Conservation (phyloP, 2,888 invertebrate genomes). For the Cyclophora punctaria region DNA sequence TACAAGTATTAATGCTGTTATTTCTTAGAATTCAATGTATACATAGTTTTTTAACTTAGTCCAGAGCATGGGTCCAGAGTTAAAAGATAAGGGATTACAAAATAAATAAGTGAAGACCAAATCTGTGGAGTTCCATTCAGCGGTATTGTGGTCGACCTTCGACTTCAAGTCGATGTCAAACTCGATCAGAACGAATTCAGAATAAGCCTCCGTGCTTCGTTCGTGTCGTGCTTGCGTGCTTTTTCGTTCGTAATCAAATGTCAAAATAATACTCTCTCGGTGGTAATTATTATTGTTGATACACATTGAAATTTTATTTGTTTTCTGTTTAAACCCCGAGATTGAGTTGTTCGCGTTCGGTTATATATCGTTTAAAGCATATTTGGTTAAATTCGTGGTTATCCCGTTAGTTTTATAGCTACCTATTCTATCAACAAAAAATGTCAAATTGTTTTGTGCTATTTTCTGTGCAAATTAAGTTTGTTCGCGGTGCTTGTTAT, state of each 20-base stretch:
- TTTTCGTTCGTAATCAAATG: constrained; percentile 18
- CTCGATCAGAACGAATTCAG: no score
- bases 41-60: no score
- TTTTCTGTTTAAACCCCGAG: constrained; percentile 36
- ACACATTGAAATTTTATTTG: constrained; percentile 34
- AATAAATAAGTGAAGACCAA: no score
- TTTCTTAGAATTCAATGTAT: no score
- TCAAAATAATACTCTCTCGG: constrained; percentile 64
- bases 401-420: constrained; percentile 20
- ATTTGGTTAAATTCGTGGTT: constrained; percentile 18
- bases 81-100: no score
- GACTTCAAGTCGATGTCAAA: no score
- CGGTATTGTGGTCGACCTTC: no score
- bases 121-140: no score
- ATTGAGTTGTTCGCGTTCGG: constrained; percentile 46
- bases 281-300: constrained; percentile 63
- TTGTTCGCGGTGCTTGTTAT: constrained; percentile 12
- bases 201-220: no score
- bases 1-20: no score
- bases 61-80: no score
- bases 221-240: no score
- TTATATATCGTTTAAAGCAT: constrained; percentile 13
- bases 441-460: constrained; percentile 60
- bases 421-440: constrained; percentile 36
- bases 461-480: constrained; percentile 43